phyloP scores from a whole-genome alignment of 2,888 invertebrate species.

The Lasioglossum malachurum region DNA sequence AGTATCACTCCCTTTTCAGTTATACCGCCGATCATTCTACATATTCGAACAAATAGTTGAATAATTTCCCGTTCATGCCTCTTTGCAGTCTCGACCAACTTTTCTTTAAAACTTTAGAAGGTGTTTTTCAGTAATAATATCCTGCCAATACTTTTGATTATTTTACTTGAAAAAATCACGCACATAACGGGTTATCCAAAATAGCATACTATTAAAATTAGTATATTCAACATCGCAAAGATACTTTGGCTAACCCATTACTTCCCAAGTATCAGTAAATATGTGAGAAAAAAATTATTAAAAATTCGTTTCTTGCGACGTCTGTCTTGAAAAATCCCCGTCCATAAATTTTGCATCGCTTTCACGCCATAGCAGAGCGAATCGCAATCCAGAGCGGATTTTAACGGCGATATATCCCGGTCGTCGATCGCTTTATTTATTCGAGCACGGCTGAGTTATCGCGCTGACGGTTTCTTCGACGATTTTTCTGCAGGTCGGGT shows the following conservation, averaged over 20 bases:
- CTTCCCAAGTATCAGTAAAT: no score
- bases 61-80: neutral
- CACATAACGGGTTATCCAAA: no score
- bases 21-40: neutral
- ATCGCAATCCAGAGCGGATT: neutral
- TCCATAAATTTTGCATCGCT: neutral
- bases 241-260: no score
- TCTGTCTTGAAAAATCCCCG: no score
- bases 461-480: neutral
- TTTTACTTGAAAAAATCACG: no score
- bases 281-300: no score
- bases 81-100: neutral
- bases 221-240: no score
- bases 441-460: neutral
- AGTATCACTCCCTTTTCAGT: no score
- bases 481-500: neutral
- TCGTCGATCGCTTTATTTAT: constrained; percentile 4
- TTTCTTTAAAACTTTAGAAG: neutral
- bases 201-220: no score
- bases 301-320: neutral
- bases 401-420: neutral
- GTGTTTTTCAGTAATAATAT: neutral
- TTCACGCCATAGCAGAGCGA: neutral
- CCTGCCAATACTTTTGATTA: no score
- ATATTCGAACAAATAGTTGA: neutral